Evolutionary conservation across 1,140 invertebrate species (phyloP).

Genomic region (Bombus vancouverensis): DNA sequence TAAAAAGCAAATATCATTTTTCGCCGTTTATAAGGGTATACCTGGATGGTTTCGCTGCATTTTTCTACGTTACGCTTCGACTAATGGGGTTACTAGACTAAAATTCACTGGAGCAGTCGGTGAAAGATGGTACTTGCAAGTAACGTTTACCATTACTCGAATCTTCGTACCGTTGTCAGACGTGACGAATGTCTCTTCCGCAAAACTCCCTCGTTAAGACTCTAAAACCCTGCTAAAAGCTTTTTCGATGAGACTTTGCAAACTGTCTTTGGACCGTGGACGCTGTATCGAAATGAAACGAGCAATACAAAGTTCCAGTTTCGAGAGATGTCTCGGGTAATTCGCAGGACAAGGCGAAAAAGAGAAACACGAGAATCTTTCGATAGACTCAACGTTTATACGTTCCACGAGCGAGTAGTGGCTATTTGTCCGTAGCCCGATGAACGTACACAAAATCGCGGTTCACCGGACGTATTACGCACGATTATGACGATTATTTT

Average conservation of each 20-base stretch:
- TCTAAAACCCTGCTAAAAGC: not conserved
- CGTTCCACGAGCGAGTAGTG: not conserved
- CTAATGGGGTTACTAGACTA: not conserved
- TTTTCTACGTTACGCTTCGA: not conserved
- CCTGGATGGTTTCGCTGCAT: not conserved
- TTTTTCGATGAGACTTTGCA: not conserved
- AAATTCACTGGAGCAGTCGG: too few relatives aligned
- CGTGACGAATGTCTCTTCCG: not conserved
- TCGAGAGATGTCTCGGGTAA: not conserved
- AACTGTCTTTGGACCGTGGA: not conserved
- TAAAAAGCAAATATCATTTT: constrained; percentile 36
- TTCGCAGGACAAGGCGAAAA: too few relatives aligned
- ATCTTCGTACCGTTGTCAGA: not conserved
- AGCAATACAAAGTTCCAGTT: not conserved
- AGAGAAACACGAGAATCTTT: not conserved
- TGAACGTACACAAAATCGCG: constrained; percentile 55
- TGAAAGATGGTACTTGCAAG: not conserved
- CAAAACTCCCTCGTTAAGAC: not conserved
- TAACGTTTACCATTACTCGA: not conserved
- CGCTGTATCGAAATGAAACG: not conserved
- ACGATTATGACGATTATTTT: constrained; percentile 75
- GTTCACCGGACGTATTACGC: constrained; percentile 68
- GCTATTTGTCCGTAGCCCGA: constrained; percentile 34
- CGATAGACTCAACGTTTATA: not conserved
- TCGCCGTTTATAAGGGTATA: constrained; percentile 1